Conservation (phyloP, 2,113 vertebrate species). For the Aviceda subcristata region DNA sequence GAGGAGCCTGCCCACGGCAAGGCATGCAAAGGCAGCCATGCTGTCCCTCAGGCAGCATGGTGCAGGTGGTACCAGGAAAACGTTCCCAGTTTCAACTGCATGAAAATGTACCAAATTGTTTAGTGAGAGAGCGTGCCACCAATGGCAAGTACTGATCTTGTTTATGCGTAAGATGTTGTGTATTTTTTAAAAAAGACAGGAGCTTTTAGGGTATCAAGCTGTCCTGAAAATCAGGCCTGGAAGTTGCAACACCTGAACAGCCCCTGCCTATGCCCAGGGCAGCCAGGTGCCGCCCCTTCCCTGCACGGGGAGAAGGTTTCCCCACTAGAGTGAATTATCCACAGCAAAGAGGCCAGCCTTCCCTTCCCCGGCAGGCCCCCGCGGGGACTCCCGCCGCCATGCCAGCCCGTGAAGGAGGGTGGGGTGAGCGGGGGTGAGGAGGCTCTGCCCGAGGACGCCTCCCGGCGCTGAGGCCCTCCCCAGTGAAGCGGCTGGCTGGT, state of each 20-base stretch:
- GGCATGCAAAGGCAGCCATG: fast-evolving
- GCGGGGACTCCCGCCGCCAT: fast-evolving
- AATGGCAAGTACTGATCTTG: not conserved
- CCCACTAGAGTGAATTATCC: fast-evolving
- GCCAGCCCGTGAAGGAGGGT: not conserved
- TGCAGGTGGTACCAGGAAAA: not conserved
- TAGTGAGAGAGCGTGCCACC: not conserved
- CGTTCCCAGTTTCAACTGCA: not conserved
- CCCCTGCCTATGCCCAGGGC: not conserved
- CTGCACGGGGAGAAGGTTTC: not conserved
- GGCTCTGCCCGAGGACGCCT: not conserved
- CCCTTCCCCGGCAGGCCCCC: fast-evolving
- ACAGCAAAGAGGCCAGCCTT: not conserved
- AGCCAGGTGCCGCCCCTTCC: not conserved
- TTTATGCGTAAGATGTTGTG: fast-evolving
- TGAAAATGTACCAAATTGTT: not conserved
- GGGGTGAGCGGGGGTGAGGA: fast-evolving
- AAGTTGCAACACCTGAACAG: fast-evolving
- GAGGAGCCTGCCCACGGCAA: not conserved
- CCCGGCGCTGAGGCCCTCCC: not conserved
- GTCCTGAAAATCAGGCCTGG: not conserved
- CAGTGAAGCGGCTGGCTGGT: not conserved
- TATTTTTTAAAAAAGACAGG: not conserved
- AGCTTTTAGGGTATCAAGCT: not conserved
- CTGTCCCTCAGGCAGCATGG: not conserved